Evolutionary conservation across 2,113 vertebrate species (phyloP), one percentile per base, ranked within the genome.

Genomic region (Pteruthius melanotis): DNA sequence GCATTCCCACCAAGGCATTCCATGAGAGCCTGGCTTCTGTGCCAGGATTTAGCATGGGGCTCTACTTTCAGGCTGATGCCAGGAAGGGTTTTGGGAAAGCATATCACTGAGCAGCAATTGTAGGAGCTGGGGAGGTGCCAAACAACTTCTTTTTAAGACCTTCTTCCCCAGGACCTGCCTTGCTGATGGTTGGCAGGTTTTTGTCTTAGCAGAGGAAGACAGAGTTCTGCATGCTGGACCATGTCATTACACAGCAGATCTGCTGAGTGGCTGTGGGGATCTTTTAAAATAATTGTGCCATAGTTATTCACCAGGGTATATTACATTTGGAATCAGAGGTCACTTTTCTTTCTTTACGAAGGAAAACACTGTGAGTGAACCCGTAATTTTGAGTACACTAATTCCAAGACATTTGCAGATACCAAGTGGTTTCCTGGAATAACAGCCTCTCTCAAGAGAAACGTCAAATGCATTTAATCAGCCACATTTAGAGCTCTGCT

Each of bases 381-480:
- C 54, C 0, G 2, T 90, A 89, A 90, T 92, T 96, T 39, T 84
- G 92, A 81, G 50, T 60, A 59, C 4, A 10, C 57, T 83, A 39
- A 69, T 86, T 97, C 93, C 83, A 94, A 93, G 91, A 63, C 72
- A n/a, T 94, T 93, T 90, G 50, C 89, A 93, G 84, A 90, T 70
- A 22, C 63, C 50, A 57, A 94, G 84, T 93, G 77, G 77, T 91
- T 97, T 94, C 94, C 87, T 93, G 96, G 81, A 94, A 89, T 95
- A 95, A 96, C 71, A 91, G 70, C 44, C 68, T 95, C 79, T 94
- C 93, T 96, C 94, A 68, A 72, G 91, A 95, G 96, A 83, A 95
- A 92, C 7, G n/a, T 83, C 94, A 96, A 88, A 93, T 54, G 63
- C 94, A 86, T 96, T 97, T 97, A 95, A 96, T 97, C 94, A 95